A percentile compares a stretch with the other conserved stretches of the same genome.
Evolutionary conservation across 2,797 vertebrate genomes (phyloP).

Genomic region (Lepidocolaptes lacrymiger): DNA sequence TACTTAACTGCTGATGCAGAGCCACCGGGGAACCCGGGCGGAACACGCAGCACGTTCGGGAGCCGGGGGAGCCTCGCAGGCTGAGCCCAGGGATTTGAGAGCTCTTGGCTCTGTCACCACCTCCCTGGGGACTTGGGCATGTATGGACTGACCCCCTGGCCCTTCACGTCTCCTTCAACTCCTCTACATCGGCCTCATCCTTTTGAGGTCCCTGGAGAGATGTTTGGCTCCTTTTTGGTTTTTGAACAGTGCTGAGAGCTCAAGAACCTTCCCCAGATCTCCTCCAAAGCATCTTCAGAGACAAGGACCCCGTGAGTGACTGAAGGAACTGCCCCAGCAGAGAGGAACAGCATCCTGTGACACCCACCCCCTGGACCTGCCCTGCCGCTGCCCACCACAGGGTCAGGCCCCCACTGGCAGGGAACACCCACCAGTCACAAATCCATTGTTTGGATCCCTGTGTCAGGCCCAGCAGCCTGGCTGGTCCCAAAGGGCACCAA

Average conservation of each 20-base stretch:
- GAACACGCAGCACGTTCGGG: accelerated
- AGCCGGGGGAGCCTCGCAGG: background rate
- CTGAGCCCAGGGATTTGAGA: background rate
- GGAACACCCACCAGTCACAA: accelerated
- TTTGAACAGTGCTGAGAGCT: background rate
- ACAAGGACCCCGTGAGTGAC: background rate
- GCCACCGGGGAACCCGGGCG: background rate
- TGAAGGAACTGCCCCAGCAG: background rate
- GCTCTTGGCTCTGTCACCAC: background rate
- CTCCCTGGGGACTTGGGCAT: accelerated
- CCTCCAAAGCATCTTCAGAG: background rate
- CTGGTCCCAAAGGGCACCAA: background rate
- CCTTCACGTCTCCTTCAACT: background rate
- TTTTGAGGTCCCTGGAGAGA: background rate
- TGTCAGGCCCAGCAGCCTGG: background rate
- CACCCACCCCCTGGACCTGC: background rate
- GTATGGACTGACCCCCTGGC: background rate
- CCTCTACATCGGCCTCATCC: background rate
- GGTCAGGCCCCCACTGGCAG: accelerated
- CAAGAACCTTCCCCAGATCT: background rate
- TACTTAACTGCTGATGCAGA: conserved; percentile 9
- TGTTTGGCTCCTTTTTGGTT: background rate
- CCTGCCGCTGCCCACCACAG: background rate
- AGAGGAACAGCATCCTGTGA: background rate
- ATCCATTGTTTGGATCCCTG: background rate